Conservation (phyloP, 2,797 vertebrate species). For the Balearica regulorum region DNA sequence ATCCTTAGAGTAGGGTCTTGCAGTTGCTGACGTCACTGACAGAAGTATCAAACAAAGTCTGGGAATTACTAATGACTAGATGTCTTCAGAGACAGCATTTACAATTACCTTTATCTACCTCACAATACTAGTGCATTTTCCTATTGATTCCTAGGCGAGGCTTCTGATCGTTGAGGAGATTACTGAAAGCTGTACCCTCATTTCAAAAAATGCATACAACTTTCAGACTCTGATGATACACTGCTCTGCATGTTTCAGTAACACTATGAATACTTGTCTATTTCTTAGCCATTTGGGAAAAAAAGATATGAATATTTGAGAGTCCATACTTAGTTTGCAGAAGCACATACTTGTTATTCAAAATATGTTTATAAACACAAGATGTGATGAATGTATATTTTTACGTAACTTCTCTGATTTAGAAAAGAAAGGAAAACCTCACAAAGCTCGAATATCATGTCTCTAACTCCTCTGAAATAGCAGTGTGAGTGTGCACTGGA, state of each 20-base stretch:
- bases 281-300: not conserved
- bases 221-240: not conserved
- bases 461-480: not conserved
- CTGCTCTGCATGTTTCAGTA: not conserved
- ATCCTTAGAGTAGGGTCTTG: not conserved
- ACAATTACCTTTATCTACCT: not conserved
- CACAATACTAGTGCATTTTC: not conserved
- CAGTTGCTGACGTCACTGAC: not conserved
- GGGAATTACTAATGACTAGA: not conserved
- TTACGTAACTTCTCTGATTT: not conserved
- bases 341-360: not conserved
- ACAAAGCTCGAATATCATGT: not conserved
- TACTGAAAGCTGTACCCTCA: not conserved
- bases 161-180: not conserved
- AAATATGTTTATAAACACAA: not conserved
- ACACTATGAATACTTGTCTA: not conserved
- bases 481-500: not conserved
- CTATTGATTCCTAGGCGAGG: not conserved
- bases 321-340: not conserved
- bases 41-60: not conserved
- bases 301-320: not conserved
- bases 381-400: not conserved
- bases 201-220: not conserved
- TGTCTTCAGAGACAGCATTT: not conserved
- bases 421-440: not conserved